Evolutionary conservation across 2,888 invertebrate species (phyloP).

Genomic region (Agelastica alni): DNA sequence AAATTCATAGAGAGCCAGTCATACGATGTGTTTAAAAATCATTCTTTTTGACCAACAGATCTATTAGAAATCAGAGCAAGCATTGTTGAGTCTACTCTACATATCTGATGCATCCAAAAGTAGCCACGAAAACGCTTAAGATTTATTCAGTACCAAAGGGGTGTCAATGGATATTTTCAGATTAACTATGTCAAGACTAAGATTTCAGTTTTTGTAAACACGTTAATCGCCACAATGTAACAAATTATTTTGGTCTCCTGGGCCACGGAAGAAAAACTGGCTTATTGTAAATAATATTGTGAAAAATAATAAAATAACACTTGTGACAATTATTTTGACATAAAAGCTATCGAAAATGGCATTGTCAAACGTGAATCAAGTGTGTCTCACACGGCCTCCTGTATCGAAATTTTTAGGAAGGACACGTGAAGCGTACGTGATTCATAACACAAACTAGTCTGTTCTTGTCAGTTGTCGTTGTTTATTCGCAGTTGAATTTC

Average conservation of each 20-base stretch:
- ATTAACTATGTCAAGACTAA: no score
- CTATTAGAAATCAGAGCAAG: no score
- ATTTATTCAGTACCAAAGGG: no score
- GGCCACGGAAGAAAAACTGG: background rate
- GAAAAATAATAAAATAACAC: background rate
- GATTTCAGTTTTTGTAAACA: slow-evolving; percentile 6
- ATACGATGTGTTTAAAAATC: no score
- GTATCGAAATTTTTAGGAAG: background rate
- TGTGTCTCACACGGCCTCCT: background rate
- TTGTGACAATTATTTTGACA: no score
- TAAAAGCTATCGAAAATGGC: background rate
- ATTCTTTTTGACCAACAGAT: no score
- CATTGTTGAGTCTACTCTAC: no score
- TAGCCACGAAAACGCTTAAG: no score
- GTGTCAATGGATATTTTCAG: no score
- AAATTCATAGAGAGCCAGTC: no score
- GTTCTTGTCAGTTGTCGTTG: background rate
- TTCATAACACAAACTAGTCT: background rate
- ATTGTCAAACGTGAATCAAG: background rate
- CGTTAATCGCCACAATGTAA: background rate
- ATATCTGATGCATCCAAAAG: no score
- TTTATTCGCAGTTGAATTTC: background rate
- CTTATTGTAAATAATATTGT: background rate
- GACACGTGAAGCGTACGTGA: background rate
- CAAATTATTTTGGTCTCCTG: background rate